Evolutionary conservation across 2,797 vertebrate genomes (phyloP), one percentile per base, ranked within the genome.

Genomic region (Natrix natrix): DNA sequence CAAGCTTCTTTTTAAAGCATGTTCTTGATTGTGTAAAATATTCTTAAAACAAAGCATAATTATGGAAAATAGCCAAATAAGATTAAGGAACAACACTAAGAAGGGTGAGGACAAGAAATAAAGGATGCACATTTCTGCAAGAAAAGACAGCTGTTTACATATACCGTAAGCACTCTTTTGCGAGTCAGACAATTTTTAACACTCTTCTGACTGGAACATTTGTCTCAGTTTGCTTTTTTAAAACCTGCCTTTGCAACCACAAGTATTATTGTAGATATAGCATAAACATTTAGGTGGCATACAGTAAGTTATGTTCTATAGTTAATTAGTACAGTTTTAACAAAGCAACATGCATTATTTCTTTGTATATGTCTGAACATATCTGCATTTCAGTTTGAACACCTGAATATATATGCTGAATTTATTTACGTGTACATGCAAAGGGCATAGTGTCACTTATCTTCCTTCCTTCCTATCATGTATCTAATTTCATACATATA

Each of bases 31-130:
- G 37, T 93, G 87, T 8, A 90, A 91, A 32, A 16, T 32, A 52
- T 14, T 55, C 43, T 11, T 28, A 43, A 86, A 69, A 91, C 60
- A n/a, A 89, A 89, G 5, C 91, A n/a, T 0, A 93, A 48, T 22
- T 94, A 89, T 28, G 48, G 89, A 8, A 86, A 95, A 92, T 13
- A 89, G 0, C 91, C 60, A 60, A n/a, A 78, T 92, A 43, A 74
- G 89, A 92, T 83, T 83, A 69, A 12, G 60, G 52, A 52, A 87
- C 10, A 87, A 89, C 26, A 74, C n/a, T 24, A 1, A 32, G 55
- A 26, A 83, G 22, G 10, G 43, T 83, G 1, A 83, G 10, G 20
- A 24, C 20, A 32, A 12, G 8, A 87, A 69, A 89, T 59, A 87
- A 90, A 87, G 13, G 63, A 87, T 20, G 59, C 37, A 32, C 74